A percentile compares a stretch with the other conserved stretches of the same genome.
These are phyloP conservation scores for Oreochromis mossambicus DNA, from an alignment of 2,797 vertebrate genomes.

Conservation along the genomic window DNA sequence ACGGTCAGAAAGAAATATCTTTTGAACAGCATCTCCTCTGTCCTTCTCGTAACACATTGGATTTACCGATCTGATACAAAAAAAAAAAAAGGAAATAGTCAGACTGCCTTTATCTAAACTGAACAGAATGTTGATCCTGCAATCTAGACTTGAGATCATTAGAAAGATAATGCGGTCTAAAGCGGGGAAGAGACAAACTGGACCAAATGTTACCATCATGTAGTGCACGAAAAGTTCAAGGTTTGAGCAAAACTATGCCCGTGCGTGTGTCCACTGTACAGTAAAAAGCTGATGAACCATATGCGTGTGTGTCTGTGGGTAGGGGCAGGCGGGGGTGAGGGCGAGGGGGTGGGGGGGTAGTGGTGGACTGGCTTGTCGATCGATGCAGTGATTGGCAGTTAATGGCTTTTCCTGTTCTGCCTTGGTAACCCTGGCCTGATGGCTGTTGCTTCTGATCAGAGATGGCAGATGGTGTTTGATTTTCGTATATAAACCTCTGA, in stretches of 20 bases:
- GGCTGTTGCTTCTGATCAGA: conserved; percentile 82
- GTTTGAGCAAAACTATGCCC: not conserved
- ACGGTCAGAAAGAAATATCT: conserved; percentile 33
- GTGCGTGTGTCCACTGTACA: conserved; percentile 41
- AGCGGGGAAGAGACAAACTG: conserved; percentile 19
- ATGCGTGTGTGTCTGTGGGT: conserved; percentile 41
- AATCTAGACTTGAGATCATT: conserved; percentile 51
- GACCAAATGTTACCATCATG: conserved; percentile 5
- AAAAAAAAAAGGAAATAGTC: not conserved
- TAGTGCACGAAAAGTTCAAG: not conserved
- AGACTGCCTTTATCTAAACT: conserved; percentile 52
- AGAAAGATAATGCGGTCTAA: conserved; percentile 42
- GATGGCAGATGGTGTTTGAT: conserved; percentile 82
- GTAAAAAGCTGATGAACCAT: conserved; percentile 50
- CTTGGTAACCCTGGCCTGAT: conserved; percentile 81
- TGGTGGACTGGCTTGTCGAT: conserved; percentile 77
- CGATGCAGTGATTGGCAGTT: conserved; percentile 87
- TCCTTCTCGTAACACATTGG: conserved; percentile 41
- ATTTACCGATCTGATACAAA: conserved; percentile 28
- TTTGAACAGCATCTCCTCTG: conserved; percentile 35
- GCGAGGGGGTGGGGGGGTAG: not conserved
- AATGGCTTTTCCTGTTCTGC: conserved; percentile 85
- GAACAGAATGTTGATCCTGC: conserved; percentile 49
- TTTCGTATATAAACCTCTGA: conserved; percentile 77
- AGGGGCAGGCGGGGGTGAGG: conserved; percentile 23